Evolutionary conservation across 2,888 invertebrate species (phyloP).

Genomic region (Ophion obscuratus): DNA sequence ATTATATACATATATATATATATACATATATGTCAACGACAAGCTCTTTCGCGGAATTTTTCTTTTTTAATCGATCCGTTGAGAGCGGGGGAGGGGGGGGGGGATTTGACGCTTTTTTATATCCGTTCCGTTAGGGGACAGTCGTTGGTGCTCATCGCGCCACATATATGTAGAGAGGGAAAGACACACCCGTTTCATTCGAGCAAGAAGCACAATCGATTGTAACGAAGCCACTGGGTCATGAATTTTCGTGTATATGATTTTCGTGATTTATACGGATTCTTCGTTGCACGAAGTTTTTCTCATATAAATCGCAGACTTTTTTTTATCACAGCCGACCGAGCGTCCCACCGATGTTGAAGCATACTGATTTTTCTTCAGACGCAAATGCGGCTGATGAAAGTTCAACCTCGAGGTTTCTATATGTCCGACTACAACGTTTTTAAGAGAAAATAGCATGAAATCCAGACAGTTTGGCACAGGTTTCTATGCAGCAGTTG

Average conservation of each 20-base stretch:
- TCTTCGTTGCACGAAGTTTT: no score
- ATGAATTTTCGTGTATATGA: conserved; percentile 65
- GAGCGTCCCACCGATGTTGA: no score
- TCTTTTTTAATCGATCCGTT: conserved; percentile 14
- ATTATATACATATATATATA: conserved; percentile 20
- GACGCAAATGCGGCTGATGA: no score
- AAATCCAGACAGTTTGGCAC: no score
- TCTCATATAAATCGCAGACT: not conserved
- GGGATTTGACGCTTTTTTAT: conserved; percentile 1
- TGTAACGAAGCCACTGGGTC: conserved; percentile 72
- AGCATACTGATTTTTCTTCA: no score
- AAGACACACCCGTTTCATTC: conserved; percentile 40
- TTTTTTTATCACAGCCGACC: not conserved
- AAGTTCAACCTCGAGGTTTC: no score
- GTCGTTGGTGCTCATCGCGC: conserved; percentile 2
- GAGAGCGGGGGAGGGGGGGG: not conserved
- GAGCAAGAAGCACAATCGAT: conserved; percentile 51
- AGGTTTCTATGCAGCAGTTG: no score
- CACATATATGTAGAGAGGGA: conserved; percentile 7
- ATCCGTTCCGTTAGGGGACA: not conserved
- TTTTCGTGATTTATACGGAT: conserved; percentile 45
- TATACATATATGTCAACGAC: conserved; percentile 3
- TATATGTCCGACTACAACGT: no score
- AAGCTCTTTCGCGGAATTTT: not conserved
- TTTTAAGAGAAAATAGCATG: no score